Evolutionary conservation across 2,888 invertebrate genomes (phyloP).

Genomic region (Pseudococcus jackbeardsleyi): DNA sequence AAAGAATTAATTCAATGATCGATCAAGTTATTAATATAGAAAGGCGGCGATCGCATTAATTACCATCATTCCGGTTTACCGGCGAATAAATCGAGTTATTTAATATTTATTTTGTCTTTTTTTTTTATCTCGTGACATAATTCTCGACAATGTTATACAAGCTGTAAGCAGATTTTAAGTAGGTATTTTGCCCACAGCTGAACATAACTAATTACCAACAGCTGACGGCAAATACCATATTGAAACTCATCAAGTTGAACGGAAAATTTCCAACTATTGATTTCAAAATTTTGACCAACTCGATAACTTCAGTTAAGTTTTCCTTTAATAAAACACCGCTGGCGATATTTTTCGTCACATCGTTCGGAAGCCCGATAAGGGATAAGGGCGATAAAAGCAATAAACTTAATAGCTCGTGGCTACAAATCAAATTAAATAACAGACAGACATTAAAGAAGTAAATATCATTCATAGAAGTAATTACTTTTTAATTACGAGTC

Average conservation of each 20-base stretch:
- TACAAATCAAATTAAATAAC: constrained; percentile 50
- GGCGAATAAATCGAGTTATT: constrained; percentile 15
- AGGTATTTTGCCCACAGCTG: background rate
- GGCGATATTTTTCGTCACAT: constrained; percentile 1
- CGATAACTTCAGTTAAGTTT: background rate
- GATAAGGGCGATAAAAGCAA: background rate
- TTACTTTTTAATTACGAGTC: constrained; percentile 49
- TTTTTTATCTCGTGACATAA: constrained; percentile 53
- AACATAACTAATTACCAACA: background rate
- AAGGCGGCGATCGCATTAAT: constrained; percentile 50
- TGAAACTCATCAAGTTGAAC: background rate
- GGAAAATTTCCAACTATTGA: constrained; percentile 1
- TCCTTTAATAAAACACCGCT: constrained; percentile 1
- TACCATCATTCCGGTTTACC: constrained; percentile 33
- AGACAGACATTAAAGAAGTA: constrained; percentile 20
- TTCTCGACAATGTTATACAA: background rate
- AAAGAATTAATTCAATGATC: background rate
- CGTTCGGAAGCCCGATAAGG: background rate
- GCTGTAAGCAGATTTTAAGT: background rate
- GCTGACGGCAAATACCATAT: background rate
- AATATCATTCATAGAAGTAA: constrained; percentile 40
- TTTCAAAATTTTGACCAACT: background rate
- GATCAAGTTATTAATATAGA: constrained; percentile 33
- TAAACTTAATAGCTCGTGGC: constrained; percentile 11
- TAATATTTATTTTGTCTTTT: constrained; percentile 38